phyloP scores from a whole-genome alignment of 2,113 vertebrate species.

The Cettia cetti region DNA sequence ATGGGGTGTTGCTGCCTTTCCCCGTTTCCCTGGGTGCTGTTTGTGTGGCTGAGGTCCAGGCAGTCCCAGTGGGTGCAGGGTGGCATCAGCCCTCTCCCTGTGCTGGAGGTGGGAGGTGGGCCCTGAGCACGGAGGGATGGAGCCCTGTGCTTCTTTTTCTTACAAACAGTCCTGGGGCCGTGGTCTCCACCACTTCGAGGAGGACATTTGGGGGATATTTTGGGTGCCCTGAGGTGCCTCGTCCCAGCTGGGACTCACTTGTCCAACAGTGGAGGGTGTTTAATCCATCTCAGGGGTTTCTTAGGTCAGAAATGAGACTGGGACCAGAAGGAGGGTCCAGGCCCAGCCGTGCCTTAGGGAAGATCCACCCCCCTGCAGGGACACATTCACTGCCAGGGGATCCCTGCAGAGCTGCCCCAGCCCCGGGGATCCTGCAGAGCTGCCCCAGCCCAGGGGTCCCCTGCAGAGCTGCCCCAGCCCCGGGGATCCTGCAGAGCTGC shows the following conservation, averaged over 20 bases:
- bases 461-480: background rate
- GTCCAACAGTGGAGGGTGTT: background rate
- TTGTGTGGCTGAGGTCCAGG: rapidly evolving
- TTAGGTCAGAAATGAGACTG: background rate
- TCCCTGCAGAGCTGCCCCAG: background rate
- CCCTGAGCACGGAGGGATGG: rapidly evolving
- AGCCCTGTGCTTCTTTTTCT: background rate
- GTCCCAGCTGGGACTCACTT: rapidly evolving
- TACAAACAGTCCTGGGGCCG: background rate
- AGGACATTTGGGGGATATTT: background rate
- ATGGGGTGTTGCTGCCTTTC: background rate
- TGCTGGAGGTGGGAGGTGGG: background rate
- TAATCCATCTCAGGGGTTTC: background rate
- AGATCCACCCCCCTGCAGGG: background rate
- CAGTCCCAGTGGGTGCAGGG: rapidly evolving
- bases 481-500: background rate
- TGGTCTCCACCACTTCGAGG: rapidly evolving
- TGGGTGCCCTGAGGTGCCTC: background rate
- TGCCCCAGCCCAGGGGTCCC: background rate
- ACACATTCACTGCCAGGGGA: rapidly evolving
- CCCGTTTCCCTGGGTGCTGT: rapidly evolving
- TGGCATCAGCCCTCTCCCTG: background rate
- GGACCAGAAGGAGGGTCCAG: background rate
- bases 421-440: background rate
- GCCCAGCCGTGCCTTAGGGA: background rate